Conservation (phyloP, 2,888 invertebrate species). For the Leucozona laternaria region DNA sequence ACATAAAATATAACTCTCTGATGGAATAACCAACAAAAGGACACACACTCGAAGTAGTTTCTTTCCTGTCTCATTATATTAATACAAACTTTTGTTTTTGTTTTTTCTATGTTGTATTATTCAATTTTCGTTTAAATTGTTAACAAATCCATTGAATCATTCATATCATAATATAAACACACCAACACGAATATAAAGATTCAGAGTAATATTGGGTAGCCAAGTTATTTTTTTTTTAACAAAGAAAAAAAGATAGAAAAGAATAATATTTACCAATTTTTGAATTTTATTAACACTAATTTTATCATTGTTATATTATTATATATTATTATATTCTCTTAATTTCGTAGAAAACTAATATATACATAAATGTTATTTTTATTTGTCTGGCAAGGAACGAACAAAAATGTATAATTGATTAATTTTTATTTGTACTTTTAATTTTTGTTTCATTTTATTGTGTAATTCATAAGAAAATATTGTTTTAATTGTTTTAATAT, state of each 20-base stretch:
- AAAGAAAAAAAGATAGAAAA: slow-evolving; percentile 13
- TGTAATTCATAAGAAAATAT: slow-evolving; percentile 73
- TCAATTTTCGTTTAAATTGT: slow-evolving; percentile 42
- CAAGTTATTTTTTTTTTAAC: slow-evolving; percentile 36
- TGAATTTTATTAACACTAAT: slow-evolving; percentile 57
- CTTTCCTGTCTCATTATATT: slow-evolving; percentile 42
- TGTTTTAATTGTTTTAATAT: slow-evolving; percentile 75
- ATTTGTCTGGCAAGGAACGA: slow-evolving; percentile 45
- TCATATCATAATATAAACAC: slow-evolving; percentile 55
- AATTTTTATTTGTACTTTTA: slow-evolving; percentile 47
- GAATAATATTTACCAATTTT: slow-evolving; percentile 59
- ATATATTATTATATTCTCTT: slow-evolving; percentile 43
- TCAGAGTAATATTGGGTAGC: slow-evolving; percentile 43
- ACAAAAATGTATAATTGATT: slow-evolving; percentile 69
- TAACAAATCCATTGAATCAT: slow-evolving; percentile 56
- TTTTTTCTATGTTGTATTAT: slow-evolving; percentile 50
- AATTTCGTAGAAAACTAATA: slow-evolving; percentile 64
- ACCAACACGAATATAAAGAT: slow-evolving; percentile 32
- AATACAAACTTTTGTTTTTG: slow-evolving; percentile 51
- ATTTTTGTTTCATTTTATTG: slow-evolving; percentile 70
- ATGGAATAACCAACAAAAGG: slow-evolving; percentile 46
- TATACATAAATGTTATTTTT: slow-evolving; percentile 50
- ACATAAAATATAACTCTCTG: slow-evolving; percentile 16
- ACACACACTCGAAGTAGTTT: slow-evolving; percentile 72
- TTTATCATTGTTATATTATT: slow-evolving; percentile 70